A percentile compares a stretch with the other conserved stretches of the same genome.
These are phyloP conservation scores for Actinia tenebrosa DNA, from an alignment of 64 coral and sea anemone species.

Conservation along the genomic window DNA sequence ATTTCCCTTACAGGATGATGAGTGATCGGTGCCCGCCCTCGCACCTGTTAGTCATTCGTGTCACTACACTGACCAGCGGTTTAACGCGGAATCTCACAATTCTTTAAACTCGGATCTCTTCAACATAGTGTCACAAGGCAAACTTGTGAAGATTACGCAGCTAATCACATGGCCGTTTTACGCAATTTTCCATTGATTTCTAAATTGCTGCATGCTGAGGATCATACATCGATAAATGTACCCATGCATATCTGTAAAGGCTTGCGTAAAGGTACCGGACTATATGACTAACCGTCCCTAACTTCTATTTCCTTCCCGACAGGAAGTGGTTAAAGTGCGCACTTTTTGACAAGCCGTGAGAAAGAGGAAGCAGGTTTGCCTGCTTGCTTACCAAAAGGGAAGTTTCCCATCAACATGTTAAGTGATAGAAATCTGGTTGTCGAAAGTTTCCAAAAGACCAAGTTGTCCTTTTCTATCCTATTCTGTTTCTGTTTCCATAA, in stretches of 20 bases:
- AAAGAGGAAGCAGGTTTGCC: background rate
- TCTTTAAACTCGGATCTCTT: background rate
- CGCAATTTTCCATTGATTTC: background rate
- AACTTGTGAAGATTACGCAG: background rate
- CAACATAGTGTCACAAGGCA: background rate
- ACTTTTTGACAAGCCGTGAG: background rate
- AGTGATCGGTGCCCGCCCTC: background rate
- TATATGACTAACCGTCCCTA: background rate
- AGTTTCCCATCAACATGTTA: background rate
- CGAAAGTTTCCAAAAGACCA: background rate
- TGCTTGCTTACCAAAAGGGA: background rate
- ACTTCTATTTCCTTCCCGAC: background rate
- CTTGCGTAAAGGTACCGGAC: background rate
- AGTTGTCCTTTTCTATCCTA: no score
- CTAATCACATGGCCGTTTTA: background rate
- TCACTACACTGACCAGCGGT: background rate
- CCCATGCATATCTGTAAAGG: background rate
- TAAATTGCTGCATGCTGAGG: background rate
- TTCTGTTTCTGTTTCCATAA: no score
- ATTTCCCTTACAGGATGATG: background rate
- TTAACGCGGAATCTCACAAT: background rate
- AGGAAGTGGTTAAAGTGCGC: background rate
- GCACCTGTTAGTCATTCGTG: background rate
- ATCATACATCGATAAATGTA: background rate
- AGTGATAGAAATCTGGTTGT: background rate